These are phyloP conservation scores for Blastobasis adustella DNA, from an alignment of 2,888 invertebrate species.

Conservation along the genomic window DNA sequence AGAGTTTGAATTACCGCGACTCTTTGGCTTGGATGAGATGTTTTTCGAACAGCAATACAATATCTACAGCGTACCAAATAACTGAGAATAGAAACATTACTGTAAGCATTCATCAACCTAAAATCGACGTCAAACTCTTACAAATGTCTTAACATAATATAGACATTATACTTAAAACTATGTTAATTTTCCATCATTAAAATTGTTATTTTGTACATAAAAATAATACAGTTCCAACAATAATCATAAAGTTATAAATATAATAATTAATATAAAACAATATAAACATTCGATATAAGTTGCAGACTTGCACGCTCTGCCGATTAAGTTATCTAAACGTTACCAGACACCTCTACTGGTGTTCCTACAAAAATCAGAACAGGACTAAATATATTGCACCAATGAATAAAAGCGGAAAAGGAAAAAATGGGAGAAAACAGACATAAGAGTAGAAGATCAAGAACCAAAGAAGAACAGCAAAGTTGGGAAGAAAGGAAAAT, in stretches of 20 bases:
- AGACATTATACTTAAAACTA: constrained; percentile 44
- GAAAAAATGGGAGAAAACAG: constrained; percentile 7
- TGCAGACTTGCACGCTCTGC: constrained; percentile 25
- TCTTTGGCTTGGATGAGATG: constrained; percentile 62
- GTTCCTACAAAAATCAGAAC: constrained; percentile 27
- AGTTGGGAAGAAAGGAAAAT: constrained; percentile 2
- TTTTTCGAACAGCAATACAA: constrained; percentile 25
- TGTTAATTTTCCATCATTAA: constrained; percentile 54
- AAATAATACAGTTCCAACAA: constrained; percentile 69
- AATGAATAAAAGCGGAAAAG: constrained; percentile 38
- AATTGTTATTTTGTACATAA: constrained; percentile 70
- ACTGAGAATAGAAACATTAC: constrained; percentile 20
- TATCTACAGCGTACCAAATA: constrained; percentile 20
- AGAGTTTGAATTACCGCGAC: constrained; percentile 59
- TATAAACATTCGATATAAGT: constrained; percentile 51
- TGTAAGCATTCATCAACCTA: constrained; percentile 34
- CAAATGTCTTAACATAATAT: constrained; percentile 22
- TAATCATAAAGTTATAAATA: constrained; percentile 47
- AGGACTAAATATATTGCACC: constrained; percentile 41
- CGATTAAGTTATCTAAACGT: constrained; percentile 32
- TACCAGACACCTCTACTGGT: constrained; percentile 28
- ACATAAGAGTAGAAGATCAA: constrained; percentile 13
- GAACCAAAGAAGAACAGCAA: constrained; percentile 11
- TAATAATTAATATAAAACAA: constrained; percentile 59
- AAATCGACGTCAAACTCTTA: constrained; percentile 26